Base-by-base conservation (phyloP, 2,113 vertebrate species). In the Psilopsiagon aurifrons region DNA sequence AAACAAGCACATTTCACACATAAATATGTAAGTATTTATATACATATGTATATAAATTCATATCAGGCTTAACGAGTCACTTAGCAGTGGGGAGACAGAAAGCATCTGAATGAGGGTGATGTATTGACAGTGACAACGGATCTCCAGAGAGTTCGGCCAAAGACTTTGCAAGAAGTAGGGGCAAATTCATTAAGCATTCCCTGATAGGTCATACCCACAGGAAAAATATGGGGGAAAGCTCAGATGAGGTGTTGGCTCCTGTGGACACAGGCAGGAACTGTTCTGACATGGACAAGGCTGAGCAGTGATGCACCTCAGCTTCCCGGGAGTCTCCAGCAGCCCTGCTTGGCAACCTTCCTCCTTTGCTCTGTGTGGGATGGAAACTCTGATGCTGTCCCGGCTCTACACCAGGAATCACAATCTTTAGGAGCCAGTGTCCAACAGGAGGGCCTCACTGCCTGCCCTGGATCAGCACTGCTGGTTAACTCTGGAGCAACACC, bases 101-200 rank as follows among this genome's bases (percentile, higher is more conserved):
- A 31, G 49, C 33, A 4, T 43, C 41, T 37, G 49, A 33, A 47
- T 13, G 67, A 74, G 54, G 71, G 43, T 27, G 67, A 49, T 27
- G 29, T 17, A 20, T 7, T 46, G 75, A 33, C 41, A 39, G 67
- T 0, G 7, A 76, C 55, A 73, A 13, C 2, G 0, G 1, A 6
- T 89, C 70, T 75, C 49, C 14, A 5, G 44, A 47, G 80, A 74
- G 46, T 67, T 82, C 68, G 74, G 66, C 37, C 46, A n/a, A 41
- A 68, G 82, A 54, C 39, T 85, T 87, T 1, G 4, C 1, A 15
- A 71, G 39, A 73, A 67, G 17, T 35, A 39, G 44, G 28, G 87
- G 35, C 18, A 79, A 86, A 74, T 83, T 76, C 37, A 24, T 55
- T 23, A 49, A 66, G 59, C 1, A 2, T 35, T 83, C 37, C n/a